A percentile compares a stretch with the other conserved stretches of the same genome.
These are phyloP conservation scores for Myiotriccus ornatus DNA, from an alignment of 2,797 vertebrate genomes.

Conservation along the genomic window DNA sequence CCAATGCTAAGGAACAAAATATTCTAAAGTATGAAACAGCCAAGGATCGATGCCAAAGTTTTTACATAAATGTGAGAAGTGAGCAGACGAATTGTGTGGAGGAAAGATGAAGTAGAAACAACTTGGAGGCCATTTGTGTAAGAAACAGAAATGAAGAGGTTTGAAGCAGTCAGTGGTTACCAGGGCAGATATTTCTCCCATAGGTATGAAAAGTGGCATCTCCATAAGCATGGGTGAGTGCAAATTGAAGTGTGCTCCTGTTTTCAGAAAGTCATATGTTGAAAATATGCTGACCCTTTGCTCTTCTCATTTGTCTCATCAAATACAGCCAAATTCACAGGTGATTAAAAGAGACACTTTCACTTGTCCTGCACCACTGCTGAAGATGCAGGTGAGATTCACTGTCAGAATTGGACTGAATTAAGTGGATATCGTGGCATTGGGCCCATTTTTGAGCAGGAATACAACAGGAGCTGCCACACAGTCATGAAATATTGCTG, in stretches of 20 bases:
- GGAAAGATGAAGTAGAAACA: not conserved
- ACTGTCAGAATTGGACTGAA: not conserved
- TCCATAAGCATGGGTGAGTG: not conserved
- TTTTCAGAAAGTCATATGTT: fast-evolving
- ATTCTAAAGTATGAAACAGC: not conserved
- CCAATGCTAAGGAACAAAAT: not conserved
- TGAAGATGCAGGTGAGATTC: not conserved
- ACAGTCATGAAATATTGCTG: not conserved
- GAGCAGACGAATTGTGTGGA: not conserved
- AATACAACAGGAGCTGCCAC: not conserved
- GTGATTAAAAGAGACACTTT: not conserved
- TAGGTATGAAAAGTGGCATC: not conserved
- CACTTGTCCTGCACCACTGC: not conserved
- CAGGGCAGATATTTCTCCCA: not conserved
- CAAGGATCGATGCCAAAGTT: not conserved
- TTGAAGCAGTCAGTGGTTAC: not conserved
- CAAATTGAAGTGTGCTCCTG: not conserved
- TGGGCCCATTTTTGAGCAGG: not conserved
- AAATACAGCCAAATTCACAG: not conserved
- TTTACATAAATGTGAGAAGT: not conserved
- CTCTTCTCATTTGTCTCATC: not conserved
- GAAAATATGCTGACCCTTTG: not conserved
- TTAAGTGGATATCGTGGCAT: not conserved
- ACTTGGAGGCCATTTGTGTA: not conserved
- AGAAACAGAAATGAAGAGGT: not conserved